Conservation (phyloP, 1,140 invertebrate genomes). For the Pseudomyrmex cubaensis region DNA sequence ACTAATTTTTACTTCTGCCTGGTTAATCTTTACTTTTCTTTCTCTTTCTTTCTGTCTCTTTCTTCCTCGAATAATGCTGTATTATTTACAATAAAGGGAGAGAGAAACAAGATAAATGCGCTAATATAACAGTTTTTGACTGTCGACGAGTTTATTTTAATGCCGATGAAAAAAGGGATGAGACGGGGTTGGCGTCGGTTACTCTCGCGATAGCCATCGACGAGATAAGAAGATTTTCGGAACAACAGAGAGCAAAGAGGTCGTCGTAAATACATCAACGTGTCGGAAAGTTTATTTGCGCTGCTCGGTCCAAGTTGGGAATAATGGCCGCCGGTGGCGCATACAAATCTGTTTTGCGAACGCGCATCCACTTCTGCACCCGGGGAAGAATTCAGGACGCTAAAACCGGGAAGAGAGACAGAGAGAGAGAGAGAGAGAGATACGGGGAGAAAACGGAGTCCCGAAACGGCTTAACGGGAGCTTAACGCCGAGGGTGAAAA, state of each 20-base stretch:
- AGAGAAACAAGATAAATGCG: slow-evolving; percentile 1
- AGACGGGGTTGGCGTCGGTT: neutral
- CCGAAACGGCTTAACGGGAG: neutral
- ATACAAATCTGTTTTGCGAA: slow-evolving; percentile 27
- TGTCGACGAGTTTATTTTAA: neutral
- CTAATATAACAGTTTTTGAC: neutral
- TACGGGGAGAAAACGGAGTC: neutral
- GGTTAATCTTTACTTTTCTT: slow-evolving; percentile 28
- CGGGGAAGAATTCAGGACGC: slow-evolving; percentile 23
- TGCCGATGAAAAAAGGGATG: neutral
- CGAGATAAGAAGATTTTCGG: neutral
- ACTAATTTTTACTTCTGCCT: slow-evolving; percentile 21
- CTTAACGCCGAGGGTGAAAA: slow-evolving; percentile 10
- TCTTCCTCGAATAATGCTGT: no score
- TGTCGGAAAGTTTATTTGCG: slow-evolving; percentile 38
- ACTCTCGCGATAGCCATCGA: slow-evolving; percentile 19
- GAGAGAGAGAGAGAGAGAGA: neutral
- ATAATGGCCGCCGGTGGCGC: slow-evolving; percentile 28
- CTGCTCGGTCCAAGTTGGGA: slow-evolving; percentile 37
- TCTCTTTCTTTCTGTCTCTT: neutral
- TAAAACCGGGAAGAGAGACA: neutral
- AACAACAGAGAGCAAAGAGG: neutral
- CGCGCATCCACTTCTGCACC: neutral
- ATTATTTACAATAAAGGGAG: neutral
- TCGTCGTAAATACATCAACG: slow-evolving; percentile 14